Conservation (phyloP, 2,888 invertebrate species). For the Epinotia brunnichana region DNA sequence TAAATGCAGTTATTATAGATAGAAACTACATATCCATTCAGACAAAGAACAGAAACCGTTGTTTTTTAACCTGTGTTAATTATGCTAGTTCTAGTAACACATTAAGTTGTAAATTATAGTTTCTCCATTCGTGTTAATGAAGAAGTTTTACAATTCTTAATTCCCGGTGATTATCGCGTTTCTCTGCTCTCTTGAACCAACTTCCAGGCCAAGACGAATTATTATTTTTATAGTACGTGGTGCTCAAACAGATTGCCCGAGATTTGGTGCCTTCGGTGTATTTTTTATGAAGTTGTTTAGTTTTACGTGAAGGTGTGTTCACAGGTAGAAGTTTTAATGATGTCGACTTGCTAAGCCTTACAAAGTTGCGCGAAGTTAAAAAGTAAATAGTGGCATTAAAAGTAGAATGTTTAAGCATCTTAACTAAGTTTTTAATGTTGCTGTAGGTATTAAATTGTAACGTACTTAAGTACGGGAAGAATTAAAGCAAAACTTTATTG, state of each 20-base stretch:
- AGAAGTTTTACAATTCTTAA: conserved; percentile 25
- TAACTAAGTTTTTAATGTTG: conserved; percentile 18
- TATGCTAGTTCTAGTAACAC: neutral
- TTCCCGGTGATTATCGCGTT: conserved; percentile 37
- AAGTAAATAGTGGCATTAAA: conserved; percentile 37
- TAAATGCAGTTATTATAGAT: too few species aligned
- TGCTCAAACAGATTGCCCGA: conserved; percentile 75
- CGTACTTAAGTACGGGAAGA: neutral
- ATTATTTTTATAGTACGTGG: conserved; percentile 79
- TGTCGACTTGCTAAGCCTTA: conserved; percentile 34
- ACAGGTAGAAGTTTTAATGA: conserved; percentile 44
- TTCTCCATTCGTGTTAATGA: conserved; percentile 9
- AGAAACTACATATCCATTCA: too few species aligned
- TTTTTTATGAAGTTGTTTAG: conserved; percentile 41
- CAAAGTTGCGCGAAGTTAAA: conserved; percentile 38
- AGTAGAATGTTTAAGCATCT: conserved; percentile 22
- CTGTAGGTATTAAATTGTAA: conserved; percentile 11
- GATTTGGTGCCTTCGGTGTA: conserved; percentile 73
- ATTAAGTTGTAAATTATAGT: conserved; percentile 22
- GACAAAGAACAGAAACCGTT: too few species aligned
- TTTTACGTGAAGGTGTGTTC: conserved; percentile 36
- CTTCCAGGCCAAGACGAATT: conserved; percentile 68
- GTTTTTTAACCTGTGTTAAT: neutral
- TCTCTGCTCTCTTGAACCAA: conserved; percentile 45
- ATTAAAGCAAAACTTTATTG: neutral